Base-by-base conservation (phyloP, 2,113 vertebrate species). In the Colaptes auratus region DNA sequence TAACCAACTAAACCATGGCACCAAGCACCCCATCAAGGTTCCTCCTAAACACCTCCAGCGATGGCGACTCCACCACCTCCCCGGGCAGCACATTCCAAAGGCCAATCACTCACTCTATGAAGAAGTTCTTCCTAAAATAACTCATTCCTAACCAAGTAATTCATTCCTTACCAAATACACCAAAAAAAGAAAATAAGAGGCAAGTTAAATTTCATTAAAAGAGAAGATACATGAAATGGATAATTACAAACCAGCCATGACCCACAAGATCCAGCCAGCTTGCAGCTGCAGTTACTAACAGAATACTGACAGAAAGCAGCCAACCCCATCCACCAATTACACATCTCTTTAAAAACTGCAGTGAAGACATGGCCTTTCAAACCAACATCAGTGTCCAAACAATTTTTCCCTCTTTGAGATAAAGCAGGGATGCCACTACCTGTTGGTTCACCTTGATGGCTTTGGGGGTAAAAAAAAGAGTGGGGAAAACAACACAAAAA, bases 301-400 rank as follows among this genome's bases (percentile, higher is more conserved):
- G 36, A 92, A 66, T 64, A 92, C 35, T 93, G 94, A 96, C 69
- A 93, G 87, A 95, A 96, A 90, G 81, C 95, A 95, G 94, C 83
- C 73, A 95, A 50, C 75, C 42, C 60, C 52, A 64, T 48, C 63
- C 75, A 88, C 56, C 75, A 86, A 88, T 89, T 88, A 88, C 67
- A 89, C 33, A 82, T 56, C 79, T 88, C 64, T 67, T 95, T 78
- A 67, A 91, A 91, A 88, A 53, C 60, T 35, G 28, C 64, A 82
- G 35, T 66, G 84, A 93, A 91, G 74, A 92, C 67, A 63, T 15
- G 61, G 91, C 53, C 79, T 90, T 89, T 86, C 77, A 80, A 93
- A 81, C 48, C 44, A 92, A 80, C 36, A 71, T 60, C 64, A 55
- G 80, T 6, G 48, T 70, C 65, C 75, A 89, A 89, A 70, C 36